phyloP scores from a whole-genome alignment of 2,888 invertebrate species.

The Cephus sareptanus region DNA sequence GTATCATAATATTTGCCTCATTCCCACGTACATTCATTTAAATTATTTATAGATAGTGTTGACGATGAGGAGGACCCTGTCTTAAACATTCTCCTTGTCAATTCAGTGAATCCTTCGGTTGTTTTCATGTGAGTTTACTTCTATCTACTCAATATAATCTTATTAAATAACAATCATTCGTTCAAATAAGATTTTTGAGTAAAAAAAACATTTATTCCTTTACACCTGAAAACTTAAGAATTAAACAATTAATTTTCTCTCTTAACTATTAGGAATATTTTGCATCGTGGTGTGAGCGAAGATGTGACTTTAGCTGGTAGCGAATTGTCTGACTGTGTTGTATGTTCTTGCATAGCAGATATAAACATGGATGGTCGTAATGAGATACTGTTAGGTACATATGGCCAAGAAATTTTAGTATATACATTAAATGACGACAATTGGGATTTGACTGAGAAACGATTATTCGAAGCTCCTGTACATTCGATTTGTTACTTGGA shows the following conservation, averaged over 20 bases:
- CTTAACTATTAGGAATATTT: conserved; percentile 65
- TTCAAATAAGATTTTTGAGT: too few relatives aligned
- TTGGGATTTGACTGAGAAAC: conserved; percentile 68
- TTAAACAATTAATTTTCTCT: conserved; percentile 11
- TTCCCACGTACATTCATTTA: background rate
- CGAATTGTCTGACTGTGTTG: conserved; percentile 70
- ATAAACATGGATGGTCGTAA: conserved; percentile 77
- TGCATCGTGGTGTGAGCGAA: conserved; percentile 66
- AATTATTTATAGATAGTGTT: conserved; percentile 26
- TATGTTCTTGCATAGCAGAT: conserved; percentile 75
- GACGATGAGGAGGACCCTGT: conserved; percentile 42
- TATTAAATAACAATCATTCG: background rate
- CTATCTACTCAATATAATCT: background rate
- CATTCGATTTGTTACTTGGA: conserved; percentile 73
- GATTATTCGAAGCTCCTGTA: conserved; percentile 72
- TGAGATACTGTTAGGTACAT: conserved; percentile 78
- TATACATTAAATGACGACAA: conserved; percentile 65
- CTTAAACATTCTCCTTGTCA: conserved; percentile 71
- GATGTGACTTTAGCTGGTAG: conserved; percentile 67
- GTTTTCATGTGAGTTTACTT: conserved; percentile 69
- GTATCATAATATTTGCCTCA: background rate
- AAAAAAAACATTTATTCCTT: background rate
- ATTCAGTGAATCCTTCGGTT: conserved; percentile 70
- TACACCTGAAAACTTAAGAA: background rate
- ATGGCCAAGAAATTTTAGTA: conserved; percentile 72